Conservation (phyloP, 2,797 vertebrate species). For the Poecilia picta region DNA sequence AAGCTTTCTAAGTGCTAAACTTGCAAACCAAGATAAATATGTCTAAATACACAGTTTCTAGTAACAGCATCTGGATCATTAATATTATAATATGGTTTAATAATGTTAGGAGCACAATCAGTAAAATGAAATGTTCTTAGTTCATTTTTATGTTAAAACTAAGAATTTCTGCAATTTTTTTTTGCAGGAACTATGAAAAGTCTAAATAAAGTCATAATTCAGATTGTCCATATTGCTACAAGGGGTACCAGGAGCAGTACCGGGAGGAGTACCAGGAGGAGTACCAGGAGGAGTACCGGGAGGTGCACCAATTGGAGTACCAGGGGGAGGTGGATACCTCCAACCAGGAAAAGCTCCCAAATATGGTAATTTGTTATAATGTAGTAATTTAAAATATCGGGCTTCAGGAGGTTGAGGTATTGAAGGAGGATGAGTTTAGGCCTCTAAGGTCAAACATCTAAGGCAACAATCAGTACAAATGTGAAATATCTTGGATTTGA, state of each 20-base stretch:
- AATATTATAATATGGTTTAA: not conserved
- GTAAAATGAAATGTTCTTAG: not conserved
- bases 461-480: not conserved
- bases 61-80: not conserved
- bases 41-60: not conserved
- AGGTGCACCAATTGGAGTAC: constrained; percentile 19
- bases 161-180: not conserved
- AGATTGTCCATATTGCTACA: not conserved
- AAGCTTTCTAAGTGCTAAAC: not conserved
- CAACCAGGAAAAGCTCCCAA: constrained; percentile 17
- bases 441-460: not conserved
- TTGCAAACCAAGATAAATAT: not conserved
- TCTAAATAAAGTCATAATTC: not conserved
- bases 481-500: not conserved
- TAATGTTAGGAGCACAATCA: not conserved
- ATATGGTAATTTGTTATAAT: constrained; percentile 4
- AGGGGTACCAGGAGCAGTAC: constrained; percentile 28
- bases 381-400: not conserved
- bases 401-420: not conserved
- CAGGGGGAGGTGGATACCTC: constrained; percentile 23
- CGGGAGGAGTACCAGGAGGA: constrained; percentile 17
- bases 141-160: not conserved
- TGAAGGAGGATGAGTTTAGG: not conserved
- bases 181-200: not conserved
- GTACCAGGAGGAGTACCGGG: constrained; percentile 32